phyloP scores from a whole-genome alignment of 2,797 vertebrate species.

The Danio tinwini region DNA sequence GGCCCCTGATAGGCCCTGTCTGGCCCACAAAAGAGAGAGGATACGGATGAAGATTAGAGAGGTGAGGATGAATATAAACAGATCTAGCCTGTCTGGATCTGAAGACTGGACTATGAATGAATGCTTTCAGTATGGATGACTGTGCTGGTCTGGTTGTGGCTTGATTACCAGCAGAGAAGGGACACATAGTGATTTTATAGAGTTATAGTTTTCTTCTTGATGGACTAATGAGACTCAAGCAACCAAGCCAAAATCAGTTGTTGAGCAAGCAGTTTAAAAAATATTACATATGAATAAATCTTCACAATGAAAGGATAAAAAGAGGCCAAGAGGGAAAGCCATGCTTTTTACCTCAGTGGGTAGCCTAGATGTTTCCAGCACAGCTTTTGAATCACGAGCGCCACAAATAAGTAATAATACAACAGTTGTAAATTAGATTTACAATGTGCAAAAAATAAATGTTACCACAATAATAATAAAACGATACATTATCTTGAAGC shows the following conservation, averaged over 20 bases:
- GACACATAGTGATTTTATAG: neutral
- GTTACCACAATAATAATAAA: no score
- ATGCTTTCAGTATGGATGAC: constrained; percentile 78
- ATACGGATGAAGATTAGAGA: constrained; percentile 82
- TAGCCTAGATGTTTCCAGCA: neutral
- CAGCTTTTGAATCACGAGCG: neutral
- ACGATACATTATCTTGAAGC: no score
- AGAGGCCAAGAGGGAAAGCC: neutral
- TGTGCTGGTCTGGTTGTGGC: constrained; percentile 78
- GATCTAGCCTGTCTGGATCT: constrained; percentile 87
- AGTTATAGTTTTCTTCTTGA: neutral
- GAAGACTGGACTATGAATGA: constrained; percentile 83
- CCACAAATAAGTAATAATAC: neutral
- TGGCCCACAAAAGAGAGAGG: constrained; percentile 80
- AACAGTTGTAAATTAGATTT: no score
- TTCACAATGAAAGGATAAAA: constrained; percentile 13
- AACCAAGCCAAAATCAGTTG: neutral
- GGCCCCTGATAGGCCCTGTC: constrained; percentile 85
- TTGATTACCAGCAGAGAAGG: constrained; percentile 1
- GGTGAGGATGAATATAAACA: constrained; percentile 88
- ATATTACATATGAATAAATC: neutral
- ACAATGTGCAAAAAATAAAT: no score
- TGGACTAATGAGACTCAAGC: neutral
- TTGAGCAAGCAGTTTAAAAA: constrained; percentile 1
- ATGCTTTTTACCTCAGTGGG: neutral